Conservation (phyloP, 2,888 invertebrate genomes). For the Dusona sp. region DNA sequence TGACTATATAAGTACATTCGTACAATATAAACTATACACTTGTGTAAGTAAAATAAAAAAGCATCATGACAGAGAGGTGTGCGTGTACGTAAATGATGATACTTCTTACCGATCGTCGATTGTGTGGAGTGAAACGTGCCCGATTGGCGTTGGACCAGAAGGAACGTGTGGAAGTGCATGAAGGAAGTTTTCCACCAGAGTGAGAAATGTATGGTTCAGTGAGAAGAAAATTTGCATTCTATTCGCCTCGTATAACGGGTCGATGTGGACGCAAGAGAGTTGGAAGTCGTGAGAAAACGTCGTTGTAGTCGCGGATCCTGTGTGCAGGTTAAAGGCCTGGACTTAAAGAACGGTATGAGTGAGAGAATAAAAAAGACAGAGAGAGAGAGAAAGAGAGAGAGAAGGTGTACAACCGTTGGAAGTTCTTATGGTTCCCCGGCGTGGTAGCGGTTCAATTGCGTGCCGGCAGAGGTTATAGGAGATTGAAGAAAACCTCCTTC, state of each 20-base stretch:
- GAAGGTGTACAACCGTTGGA: constrained; percentile 54
- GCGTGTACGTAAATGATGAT: neutral
- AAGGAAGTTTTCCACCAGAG: constrained; percentile 53
- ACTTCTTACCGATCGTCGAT: neutral
- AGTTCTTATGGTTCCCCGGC: constrained; percentile 60
- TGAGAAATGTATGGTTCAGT: constrained; percentile 50
- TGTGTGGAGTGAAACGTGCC: constrained; percentile 5
- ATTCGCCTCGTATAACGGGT: constrained; percentile 68
- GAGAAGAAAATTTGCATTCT: constrained; percentile 73
- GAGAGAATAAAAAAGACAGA: constrained; percentile 10
- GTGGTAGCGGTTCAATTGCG: constrained; percentile 62
- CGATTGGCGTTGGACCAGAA: constrained; percentile 14
- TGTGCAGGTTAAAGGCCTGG: neutral
- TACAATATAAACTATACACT: neutral
- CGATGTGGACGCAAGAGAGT: constrained; percentile 62
- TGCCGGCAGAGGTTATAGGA: constrained; percentile 47
- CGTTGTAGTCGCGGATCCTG: constrained; percentile 1
- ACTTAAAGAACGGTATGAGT: constrained; percentile 10
- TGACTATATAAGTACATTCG: neutral
- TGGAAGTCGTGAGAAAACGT: constrained; percentile 49
- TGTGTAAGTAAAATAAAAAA: neutral
- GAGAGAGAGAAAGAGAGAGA: constrained; percentile 2
- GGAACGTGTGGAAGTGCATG: constrained; percentile 30
- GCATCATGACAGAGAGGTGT: neutral
- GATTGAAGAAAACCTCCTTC: constrained; percentile 34